Conservation (phyloP, 2,797 vertebrate species). For the Oreochromis mossambicus region DNA sequence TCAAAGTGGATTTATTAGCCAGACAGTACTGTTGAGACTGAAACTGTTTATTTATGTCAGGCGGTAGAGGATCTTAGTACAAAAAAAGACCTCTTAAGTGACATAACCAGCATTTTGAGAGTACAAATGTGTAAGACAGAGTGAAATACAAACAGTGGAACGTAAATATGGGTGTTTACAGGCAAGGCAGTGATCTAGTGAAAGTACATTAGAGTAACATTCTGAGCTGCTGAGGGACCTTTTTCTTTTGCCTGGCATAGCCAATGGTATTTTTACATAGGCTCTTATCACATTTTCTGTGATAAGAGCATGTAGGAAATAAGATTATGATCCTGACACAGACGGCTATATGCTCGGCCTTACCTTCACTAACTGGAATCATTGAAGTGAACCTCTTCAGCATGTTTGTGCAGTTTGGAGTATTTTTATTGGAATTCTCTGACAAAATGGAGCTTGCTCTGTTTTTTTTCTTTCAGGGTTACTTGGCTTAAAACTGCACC, state of each 20-base stretch:
- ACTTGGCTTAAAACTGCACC: neutral
- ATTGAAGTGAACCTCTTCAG: neutral
- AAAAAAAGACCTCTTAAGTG: neutral
- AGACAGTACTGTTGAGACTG: neutral
- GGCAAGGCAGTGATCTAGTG: neutral
- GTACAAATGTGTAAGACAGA: neutral
- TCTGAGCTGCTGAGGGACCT: neutral
- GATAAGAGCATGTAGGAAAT: neutral
- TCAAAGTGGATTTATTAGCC: neutral
- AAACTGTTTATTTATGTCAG: neutral
- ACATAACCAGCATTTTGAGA: neutral
- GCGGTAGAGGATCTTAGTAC: neutral
- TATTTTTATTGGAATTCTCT: neutral
- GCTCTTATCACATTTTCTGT: neutral
- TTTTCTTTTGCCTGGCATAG: neutral
- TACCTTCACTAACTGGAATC: neutral
- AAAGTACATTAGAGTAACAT: neutral
- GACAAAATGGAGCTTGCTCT: neutral
- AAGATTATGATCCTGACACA: neutral
- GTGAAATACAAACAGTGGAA: neutral
- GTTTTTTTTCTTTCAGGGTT: neutral
- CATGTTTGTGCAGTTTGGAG: neutral
- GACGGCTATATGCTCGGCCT: accelerated
- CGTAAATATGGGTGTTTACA: neutral
- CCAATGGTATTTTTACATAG: neutral